Evolutionary conservation across 2,797 vertebrate genomes (phyloP).

Genomic region (Oreochromis grahami): DNA sequence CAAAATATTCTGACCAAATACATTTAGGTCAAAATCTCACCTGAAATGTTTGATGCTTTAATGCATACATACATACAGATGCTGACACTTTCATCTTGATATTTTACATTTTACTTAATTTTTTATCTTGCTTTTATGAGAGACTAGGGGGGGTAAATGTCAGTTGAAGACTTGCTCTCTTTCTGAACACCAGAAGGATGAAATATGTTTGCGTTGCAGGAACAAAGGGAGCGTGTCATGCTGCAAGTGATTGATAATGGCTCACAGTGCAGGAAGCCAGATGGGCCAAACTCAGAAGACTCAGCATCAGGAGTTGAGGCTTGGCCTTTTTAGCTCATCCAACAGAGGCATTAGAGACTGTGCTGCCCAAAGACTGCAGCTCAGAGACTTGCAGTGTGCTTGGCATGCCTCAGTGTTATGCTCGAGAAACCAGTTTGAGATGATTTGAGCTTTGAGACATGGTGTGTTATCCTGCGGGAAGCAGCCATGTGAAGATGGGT

Average conservation of each 20-base stretch:
- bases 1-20: not conserved
- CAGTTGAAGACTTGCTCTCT: conserved; percentile 16
- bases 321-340: conserved; percentile 19
- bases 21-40: not conserved
- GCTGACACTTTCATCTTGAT: not conserved
- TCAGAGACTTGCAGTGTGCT: conserved; percentile 29
- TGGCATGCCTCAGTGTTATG: conserved; percentile 3
- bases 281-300: conserved; percentile 16
- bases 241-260: conserved; percentile 56
- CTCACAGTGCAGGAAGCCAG: conserved; percentile 33
- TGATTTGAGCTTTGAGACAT: not conserved
- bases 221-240: conserved; percentile 57
- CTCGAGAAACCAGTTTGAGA: not conserved
- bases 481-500: not conserved
- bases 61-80: not conserved
- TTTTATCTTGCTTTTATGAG: not conserved
- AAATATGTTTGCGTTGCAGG: conserved; percentile 64
- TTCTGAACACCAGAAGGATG: conserved; percentile 29
- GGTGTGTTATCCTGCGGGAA: not conserved
- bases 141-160: conserved; percentile 32
- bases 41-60: not conserved
- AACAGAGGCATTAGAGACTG: conserved; percentile 1
- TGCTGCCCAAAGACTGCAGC: conserved; percentile 7
- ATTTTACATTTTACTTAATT: not conserved
- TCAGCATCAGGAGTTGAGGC: conserved; percentile 6